phyloP scores from a whole-genome alignment of 2,113 vertebrate species.

The Chiloscyllium plagiosum region DNA sequence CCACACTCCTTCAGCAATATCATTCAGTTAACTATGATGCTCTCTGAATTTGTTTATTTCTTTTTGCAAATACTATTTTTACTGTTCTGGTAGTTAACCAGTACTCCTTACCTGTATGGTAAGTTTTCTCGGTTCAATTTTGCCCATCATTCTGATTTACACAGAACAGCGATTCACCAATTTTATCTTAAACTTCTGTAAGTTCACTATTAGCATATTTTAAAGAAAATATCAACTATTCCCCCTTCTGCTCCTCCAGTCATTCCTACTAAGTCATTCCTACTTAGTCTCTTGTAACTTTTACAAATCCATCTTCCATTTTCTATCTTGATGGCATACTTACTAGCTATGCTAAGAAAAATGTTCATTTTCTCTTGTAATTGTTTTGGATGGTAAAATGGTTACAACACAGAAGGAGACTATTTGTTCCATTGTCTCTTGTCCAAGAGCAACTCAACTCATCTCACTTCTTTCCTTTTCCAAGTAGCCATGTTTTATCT shows the following conservation, averaged over 20 bases:
- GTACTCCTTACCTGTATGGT: neutral
- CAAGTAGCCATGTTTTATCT: no score
- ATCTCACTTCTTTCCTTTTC: no score
- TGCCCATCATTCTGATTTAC: neutral
- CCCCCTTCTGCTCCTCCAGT: no score
- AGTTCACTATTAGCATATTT: neutral
- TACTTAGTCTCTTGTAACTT: conserved; percentile 1
- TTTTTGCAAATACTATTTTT: neutral
- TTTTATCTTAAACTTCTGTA: neutral
- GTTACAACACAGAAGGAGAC: no score
- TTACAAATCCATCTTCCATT: neutral
- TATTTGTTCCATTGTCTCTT: no score
- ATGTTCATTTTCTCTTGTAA: neutral
- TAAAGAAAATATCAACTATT: neutral
- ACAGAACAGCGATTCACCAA: neutral
- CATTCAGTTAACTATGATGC: neutral
- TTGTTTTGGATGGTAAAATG: neutral
- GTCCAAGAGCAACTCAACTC: no score
- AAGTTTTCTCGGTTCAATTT: neutral
- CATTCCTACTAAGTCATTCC: neutral
- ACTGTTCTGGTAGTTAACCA: neutral
- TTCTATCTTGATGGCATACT: neutral
- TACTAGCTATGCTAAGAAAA: neutral
- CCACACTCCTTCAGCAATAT: neutral
- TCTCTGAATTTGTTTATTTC: neutral